Percentiles rank a stretch among this genome's conserved stretches.
These are phyloP conservation scores for Agriopis marginaria DNA, from an alignment of 2,888 invertebrate species.

Conservation along the genomic window DNA sequence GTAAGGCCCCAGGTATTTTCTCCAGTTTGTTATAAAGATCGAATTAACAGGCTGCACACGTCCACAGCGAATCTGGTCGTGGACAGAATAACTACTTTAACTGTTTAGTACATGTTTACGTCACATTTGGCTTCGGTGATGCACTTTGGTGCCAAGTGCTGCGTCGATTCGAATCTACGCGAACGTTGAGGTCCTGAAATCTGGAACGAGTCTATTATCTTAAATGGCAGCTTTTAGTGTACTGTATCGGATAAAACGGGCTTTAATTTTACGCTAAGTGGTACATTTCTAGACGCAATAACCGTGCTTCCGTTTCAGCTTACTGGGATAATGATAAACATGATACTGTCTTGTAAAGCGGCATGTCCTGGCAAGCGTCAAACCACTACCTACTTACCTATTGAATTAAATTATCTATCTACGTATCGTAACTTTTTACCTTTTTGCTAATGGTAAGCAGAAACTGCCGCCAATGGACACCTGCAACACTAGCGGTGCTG, in stretches of 20 bases:
- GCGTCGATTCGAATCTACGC: conserved; percentile 50
- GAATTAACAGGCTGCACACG: conserved; percentile 51
- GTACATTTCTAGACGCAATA: conserved; percentile 9
- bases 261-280: conserved; percentile 9
- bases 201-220: conserved; percentile 47
- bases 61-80: conserved; percentile 63
- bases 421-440: not conserved
- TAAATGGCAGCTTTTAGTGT: conserved; percentile 24
- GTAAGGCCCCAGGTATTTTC: conserved; percentile 30
- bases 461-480: too few species aligned
- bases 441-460: too few species aligned
- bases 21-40: conserved; percentile 50
- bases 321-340: conserved; percentile 3
- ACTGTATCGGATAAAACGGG: conserved; percentile 2
- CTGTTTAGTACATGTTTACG: conserved; percentile 60
- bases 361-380: not conserved
- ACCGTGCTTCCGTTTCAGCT: not conserved
- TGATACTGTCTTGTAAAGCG: conserved; percentile 12
- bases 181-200: conserved; percentile 55
- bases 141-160: conserved; percentile 68
- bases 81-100: conserved; percentile 65
- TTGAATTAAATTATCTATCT: not conserved
- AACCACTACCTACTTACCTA: not conserved
- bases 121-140: conserved; percentile 69
- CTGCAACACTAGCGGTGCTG: too few species aligned